Conservation (phyloP, 2,797 vertebrate genomes). For the Pipistrellus nathusii region DNA sequence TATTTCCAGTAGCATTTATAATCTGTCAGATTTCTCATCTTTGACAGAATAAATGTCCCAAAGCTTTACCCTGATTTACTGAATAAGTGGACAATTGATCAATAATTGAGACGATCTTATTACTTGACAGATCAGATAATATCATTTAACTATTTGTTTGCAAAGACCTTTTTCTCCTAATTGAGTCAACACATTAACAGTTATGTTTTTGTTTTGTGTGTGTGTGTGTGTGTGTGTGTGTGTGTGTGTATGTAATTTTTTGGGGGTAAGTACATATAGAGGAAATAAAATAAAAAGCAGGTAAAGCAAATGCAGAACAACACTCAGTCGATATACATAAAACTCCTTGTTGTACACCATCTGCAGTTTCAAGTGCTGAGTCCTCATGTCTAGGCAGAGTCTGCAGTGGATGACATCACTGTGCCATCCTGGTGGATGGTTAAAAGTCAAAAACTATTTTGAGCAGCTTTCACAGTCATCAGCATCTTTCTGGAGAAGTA, state of each 20-base stretch:
- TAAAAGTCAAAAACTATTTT: background rate
- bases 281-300: background rate
- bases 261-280: background rate
- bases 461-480: background rate
- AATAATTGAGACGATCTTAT: background rate
- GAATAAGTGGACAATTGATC: background rate
- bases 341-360: background rate
- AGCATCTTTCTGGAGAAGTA: background rate
- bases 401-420: background rate
- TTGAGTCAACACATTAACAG: background rate
- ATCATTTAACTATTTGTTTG: background rate
- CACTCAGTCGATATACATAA: background rate
- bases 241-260: background rate
- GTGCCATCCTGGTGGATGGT: background rate
- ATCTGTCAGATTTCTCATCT: background rate
- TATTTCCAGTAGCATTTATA: background rate
- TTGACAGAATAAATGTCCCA: background rate
- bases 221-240: too few species aligned
- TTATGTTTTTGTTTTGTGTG: background rate
- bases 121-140: background rate
- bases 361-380: background rate
- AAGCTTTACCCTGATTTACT: conserved; percentile 12
- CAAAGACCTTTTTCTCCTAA: background rate
- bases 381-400: background rate
- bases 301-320: background rate